Evolutionary conservation across 2,113 vertebrate species (phyloP).

Genomic region (Sceloporus tristichus): DNA sequence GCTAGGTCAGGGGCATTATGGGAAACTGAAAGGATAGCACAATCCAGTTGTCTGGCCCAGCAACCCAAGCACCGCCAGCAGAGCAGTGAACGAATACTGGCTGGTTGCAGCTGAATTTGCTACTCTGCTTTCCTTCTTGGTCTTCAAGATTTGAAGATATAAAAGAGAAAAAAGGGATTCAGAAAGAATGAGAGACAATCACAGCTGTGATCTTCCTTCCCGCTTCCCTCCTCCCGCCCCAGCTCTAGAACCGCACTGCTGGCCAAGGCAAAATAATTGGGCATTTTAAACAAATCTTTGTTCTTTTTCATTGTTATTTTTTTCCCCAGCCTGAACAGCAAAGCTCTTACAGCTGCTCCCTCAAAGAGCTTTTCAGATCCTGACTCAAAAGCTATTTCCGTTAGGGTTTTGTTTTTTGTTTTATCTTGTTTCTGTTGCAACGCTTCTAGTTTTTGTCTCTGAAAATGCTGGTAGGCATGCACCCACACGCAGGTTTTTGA

Average conservation of each 20-base stretch:
- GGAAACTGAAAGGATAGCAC: too few species aligned
- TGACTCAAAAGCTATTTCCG: accelerated
- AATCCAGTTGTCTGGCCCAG: too few species aligned
- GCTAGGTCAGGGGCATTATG: too few species aligned
- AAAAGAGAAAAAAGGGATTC: neutral
- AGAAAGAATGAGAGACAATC: accelerated
- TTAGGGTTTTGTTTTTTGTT: neutral
- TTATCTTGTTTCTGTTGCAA: neutral
- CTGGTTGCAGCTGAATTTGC: neutral
- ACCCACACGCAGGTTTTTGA: constrained; percentile 3
- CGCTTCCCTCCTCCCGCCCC: neutral
- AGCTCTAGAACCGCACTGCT: neutral
- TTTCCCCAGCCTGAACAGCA: neutral
- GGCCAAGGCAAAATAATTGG: neutral
- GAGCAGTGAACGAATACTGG: too few species aligned
- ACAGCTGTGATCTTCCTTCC: neutral
- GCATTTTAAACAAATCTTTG: constrained; percentile 40
- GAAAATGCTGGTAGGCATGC: neutral
- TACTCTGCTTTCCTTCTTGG: neutral
- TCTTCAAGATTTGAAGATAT: neutral
- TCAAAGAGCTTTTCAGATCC: neutral
- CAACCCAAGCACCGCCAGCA: too few species aligned
- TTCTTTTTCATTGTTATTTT: constrained; percentile 1
- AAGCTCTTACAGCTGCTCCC: neutral
- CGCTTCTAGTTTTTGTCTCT: neutral